Conservation (phyloP, 2,888 invertebrate species). For the Xestia rhomboidea region DNA sequence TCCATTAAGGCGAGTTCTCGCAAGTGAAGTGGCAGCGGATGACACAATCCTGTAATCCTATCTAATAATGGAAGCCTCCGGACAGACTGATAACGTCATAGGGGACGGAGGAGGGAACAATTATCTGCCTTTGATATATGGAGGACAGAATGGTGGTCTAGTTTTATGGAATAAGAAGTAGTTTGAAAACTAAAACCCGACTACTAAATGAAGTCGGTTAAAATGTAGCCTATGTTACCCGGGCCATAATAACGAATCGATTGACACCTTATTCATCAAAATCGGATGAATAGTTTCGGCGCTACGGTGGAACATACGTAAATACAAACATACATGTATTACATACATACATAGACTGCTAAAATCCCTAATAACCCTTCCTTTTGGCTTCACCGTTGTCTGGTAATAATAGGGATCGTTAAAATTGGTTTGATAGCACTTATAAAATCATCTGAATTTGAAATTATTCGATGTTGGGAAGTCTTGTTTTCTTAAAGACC, state of each 20-base stretch:
- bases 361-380: too few species aligned
- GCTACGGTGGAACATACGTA: too few species aligned
- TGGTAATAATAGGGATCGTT: neutral
- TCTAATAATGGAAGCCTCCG: constrained; percentile 55
- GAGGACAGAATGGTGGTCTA: neutral
- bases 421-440: neutral
- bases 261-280: too few species aligned
- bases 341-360: too few species aligned
- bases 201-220: too few species aligned
- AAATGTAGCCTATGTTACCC: too few species aligned
- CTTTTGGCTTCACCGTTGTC: too few species aligned
- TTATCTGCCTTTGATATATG: constrained; percentile 20
- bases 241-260: too few species aligned
- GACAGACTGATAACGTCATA: constrained; percentile 37
- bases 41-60: constrained; percentile 60
- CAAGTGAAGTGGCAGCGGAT: constrained; percentile 36
- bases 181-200: too few species aligned
- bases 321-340: too few species aligned
- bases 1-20: constrained; percentile 38
- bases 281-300: too few species aligned
- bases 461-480: neutral
- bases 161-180: neutral
- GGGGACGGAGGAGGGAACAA: neutral
- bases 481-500: neutral
- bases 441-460: neutral